phyloP scores from a whole-genome alignment of 2,888 invertebrate species.

The Schizaphis graminum region DNA sequence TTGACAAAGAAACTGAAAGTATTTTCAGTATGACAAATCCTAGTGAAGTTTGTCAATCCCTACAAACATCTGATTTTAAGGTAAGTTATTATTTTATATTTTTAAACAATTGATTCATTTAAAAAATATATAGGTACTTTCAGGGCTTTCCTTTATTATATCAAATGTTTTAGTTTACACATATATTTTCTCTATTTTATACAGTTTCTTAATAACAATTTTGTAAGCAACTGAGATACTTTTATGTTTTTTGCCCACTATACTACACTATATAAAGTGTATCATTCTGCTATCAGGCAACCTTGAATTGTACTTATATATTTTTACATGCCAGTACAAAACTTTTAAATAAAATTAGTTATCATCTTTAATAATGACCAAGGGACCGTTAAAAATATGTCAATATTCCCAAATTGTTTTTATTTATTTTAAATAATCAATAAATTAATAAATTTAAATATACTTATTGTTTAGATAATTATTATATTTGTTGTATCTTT shows the following conservation, averaged over 20 bases:
- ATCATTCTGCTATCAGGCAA: accelerated
- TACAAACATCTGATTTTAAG: conserved; percentile 56
- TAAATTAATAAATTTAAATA: neutral
- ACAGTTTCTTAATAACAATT: neutral
- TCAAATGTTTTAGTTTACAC: neutral
- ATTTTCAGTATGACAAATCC: conserved; percentile 70
- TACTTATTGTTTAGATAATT: neutral
- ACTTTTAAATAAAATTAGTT: neutral
- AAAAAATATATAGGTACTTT: neutral
- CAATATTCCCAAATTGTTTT: too few relatives aligned
- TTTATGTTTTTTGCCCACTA: neutral
- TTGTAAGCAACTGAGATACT: neutral
- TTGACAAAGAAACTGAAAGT: conserved; percentile 73
- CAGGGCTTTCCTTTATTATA: neutral
- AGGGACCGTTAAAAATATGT: too few relatives aligned
- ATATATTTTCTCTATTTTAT: conserved; percentile 14
- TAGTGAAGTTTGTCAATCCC: conserved; percentile 57
- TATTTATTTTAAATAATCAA: neutral
- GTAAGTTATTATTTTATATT: conserved; percentile 26
- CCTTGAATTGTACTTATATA: neutral
- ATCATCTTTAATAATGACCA: too few relatives aligned
- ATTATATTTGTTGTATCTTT: neutral
- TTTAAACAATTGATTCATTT: neutral
- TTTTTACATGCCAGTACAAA: neutral
- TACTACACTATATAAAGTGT: neutral